Conservation (phyloP, 2,797 vertebrate genomes). For the Heterohyrax brucei region DNA sequence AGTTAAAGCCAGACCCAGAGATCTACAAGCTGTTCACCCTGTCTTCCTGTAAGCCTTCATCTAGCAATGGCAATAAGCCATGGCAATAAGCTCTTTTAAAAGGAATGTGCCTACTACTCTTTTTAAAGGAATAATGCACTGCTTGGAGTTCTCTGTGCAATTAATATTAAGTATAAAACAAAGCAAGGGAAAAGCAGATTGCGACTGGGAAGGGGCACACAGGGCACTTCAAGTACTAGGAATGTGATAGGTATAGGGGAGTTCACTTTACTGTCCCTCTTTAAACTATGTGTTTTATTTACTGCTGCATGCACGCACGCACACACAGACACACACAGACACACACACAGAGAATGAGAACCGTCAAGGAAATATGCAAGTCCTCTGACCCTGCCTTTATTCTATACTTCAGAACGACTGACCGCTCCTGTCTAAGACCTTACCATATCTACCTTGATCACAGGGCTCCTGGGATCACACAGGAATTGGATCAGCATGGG, state of each 20-base stretch:
- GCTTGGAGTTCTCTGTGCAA: neutral
- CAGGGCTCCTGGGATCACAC: neutral
- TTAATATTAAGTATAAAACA: neutral
- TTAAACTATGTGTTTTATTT: neutral
- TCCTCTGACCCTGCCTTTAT: neutral
- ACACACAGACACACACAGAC: neutral
- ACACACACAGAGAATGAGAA: neutral
- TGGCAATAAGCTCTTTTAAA: too few species aligned
- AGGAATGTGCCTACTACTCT: neutral
- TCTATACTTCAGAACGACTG: neutral
- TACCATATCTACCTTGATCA: neutral
- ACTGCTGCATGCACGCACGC: neutral
- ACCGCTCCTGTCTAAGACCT: neutral
- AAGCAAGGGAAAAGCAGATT: neutral
- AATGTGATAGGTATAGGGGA: neutral
- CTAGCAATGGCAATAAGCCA: neutral
- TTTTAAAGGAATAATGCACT: neutral
- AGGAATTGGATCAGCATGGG: neutral
- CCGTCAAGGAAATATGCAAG: neutral
- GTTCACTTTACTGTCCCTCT: neutral
- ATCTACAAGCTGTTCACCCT: neutral
- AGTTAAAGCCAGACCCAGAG: neutral
- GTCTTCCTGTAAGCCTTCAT: neutral
- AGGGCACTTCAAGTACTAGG: neutral
- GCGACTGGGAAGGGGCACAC: neutral